Evolutionary conservation across 2,888 invertebrate species (phyloP), one percentile per base, ranked within the genome.

Genomic region (Chymomyza procnemis): DNA sequence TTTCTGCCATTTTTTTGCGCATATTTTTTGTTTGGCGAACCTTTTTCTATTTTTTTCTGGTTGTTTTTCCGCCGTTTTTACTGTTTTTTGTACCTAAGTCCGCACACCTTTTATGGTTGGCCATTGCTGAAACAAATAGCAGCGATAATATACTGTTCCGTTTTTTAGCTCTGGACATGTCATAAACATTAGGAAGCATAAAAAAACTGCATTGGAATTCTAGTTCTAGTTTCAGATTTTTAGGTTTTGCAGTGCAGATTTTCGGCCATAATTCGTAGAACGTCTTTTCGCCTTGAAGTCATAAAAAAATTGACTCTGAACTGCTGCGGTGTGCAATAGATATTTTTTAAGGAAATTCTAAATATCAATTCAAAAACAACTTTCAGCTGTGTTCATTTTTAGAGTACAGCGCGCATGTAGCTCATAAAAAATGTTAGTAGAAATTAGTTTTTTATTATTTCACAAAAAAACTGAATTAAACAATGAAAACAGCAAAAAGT

Each of bases 171-270:
- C 22, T 18, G 61, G 58, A 21, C 22, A 14, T 34, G 83, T 73
- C 87, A 80, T 83, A 88, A 86, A 88, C 78, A 87, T 83, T 79
- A 75, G 79, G 41, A 62, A 71, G 88, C 79, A 82, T 82, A 87
- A 85, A 86, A 86, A 88, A 87, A 80, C 79, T 86, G 86, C 87
- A 83, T 86, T 78, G 85, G 88, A 87, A 88, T 86, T 81, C 87
- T 85, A 88, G 88, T 86, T 86, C 86, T 87, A 86, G 85, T 86
- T 84, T 85, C 83, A 87, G 70, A 78, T 83, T 88, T 86, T 87
- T 85, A 85, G 88, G 74, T 74, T 75, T 73, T 63, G 68, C 65
- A 68, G 66, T 71, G 66, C 60, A 68, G 61, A 65, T 71, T 73
- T 84, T 73, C 8, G 26, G 6, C 6, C 16, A 59, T 59, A 63